Percentiles rank a stretch among this genome's conserved stretches.
These are phyloP conservation scores for Nothura maculosa DNA, from an alignment of 2,797 vertebrate species.

Conservation along the genomic window DNA sequence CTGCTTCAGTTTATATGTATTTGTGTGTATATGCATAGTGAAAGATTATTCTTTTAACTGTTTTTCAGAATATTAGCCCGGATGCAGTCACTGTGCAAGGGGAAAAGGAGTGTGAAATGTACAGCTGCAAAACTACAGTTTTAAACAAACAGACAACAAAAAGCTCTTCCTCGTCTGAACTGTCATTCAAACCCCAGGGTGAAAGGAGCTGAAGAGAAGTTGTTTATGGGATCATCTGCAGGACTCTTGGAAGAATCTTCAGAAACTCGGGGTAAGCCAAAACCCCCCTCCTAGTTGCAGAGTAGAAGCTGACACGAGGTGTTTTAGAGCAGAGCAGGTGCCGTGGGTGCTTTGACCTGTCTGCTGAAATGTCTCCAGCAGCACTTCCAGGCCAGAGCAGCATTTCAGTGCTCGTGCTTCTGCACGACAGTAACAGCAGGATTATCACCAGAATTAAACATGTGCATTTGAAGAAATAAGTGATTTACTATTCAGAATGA, in stretches of 20 bases:
- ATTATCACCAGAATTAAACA: neutral
- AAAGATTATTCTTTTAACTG: neutral
- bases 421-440: neutral
- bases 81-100: neutral
- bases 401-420: neutral
- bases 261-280: constrained; percentile 45
- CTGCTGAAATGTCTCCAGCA: neutral
- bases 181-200: neutral
- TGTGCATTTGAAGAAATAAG: neutral
- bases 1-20: neutral
- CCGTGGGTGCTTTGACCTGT: neutral
- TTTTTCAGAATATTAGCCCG: constrained; percentile 11
- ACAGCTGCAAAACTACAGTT: neutral
- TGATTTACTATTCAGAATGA: neutral
- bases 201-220: neutral
- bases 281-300: neutral
- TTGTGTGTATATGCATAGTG: neutral
- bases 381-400: neutral
- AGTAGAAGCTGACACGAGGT: neutral
- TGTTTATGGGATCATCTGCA: neutral
- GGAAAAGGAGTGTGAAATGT: neutral
- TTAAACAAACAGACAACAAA: neutral
- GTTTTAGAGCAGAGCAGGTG: neutral
- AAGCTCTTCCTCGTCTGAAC: neutral
- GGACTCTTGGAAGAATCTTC: neutral